Base-by-base conservation (phyloP, 2,888 invertebrate species). In the Syrphus vitripennis region DNA sequence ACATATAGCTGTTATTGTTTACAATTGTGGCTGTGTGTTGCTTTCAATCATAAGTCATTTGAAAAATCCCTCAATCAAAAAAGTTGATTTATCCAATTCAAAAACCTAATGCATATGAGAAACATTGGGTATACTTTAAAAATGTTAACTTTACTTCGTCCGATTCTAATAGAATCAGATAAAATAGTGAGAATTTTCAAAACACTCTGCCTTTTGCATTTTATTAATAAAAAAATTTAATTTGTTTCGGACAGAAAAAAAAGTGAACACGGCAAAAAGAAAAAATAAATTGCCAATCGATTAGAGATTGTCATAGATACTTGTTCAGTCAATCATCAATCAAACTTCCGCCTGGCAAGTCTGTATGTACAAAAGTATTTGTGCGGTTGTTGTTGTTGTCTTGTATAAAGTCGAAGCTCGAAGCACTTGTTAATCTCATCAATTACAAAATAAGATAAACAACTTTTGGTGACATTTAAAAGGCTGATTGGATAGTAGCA, bases 31-130 rank as follows among this genome's bases (percentile, higher is more conserved):
- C n/a, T n/a, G n/a, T n/a, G n/a, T 16, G 24, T 61, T 12, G 5
- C 24, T 34, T 69, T 19, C 31, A 65, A 57, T 48, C 21, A 14
- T 48, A 59, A 10, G 31, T 31, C 72, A 78, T 83, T 83, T 69
- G 67, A n/a, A 78, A 77, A 78, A 72, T 69, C 59, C 67, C 77
- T 83, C 77, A 77, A 83, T 83, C 77, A 83, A 71, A 65, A 53
- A 83, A 72, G 67, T 55, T 83, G 61, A 78, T 78, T 72, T 67
- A 67, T 53, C 71, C 48, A 77, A 67, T 71, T 71, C 71, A 57
- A 45, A 55, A 45, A 65, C n/a, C n/a, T n/a, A n/a, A n/a, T n/a
- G n/a, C n/a, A n/a, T n/a, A n/a, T n/a, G n/a, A n/a, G n/a, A n/a
- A n/a, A n/a, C n/a, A n/a, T n/a, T n/a, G n/a, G n/a, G n/a, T 50